phyloP scores from a whole-genome alignment of 2,113 vertebrate species.

The Python bivittatus region DNA sequence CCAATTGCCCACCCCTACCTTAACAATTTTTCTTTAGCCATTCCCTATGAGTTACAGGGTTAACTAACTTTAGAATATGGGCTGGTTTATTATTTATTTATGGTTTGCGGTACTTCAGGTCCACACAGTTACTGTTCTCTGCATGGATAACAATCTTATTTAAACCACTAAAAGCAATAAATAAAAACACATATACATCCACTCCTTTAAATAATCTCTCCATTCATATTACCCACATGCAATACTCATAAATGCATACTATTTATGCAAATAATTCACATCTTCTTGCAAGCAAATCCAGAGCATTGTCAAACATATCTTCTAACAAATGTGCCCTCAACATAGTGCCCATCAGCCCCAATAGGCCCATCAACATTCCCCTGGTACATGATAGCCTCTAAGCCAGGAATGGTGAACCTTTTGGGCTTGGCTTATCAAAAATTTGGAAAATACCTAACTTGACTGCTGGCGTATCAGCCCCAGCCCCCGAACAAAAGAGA shows the following conservation, averaged over 20 bases:
- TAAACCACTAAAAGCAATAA: not conserved
- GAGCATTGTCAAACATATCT: not conserved
- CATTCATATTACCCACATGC: not conserved
- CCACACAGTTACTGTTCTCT: not conserved
- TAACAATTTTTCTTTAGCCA: not conserved
- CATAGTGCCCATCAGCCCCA: not conserved
- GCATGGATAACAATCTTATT: not conserved
- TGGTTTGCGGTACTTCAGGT: not conserved
- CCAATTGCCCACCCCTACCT: not conserved
- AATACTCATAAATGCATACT: not conserved
- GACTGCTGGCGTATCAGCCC: too few species aligned
- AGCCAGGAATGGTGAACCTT: too few species aligned
- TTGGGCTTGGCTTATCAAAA: too few species aligned
- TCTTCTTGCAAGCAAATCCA: not conserved
- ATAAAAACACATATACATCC: too few species aligned
- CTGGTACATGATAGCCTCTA: not conserved
- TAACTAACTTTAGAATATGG: not conserved
- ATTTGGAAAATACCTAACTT: too few species aligned
- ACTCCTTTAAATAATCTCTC: not conserved
- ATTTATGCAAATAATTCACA: not conserved
- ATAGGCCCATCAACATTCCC: not conserved
- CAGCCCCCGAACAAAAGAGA: too few species aligned
- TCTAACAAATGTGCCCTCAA: not conserved
- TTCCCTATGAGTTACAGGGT: not conserved
- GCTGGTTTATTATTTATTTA: not conserved